phyloP scores from a whole-genome alignment of 2,113 vertebrate genomes.

The Coracopsis vasa region DNA sequence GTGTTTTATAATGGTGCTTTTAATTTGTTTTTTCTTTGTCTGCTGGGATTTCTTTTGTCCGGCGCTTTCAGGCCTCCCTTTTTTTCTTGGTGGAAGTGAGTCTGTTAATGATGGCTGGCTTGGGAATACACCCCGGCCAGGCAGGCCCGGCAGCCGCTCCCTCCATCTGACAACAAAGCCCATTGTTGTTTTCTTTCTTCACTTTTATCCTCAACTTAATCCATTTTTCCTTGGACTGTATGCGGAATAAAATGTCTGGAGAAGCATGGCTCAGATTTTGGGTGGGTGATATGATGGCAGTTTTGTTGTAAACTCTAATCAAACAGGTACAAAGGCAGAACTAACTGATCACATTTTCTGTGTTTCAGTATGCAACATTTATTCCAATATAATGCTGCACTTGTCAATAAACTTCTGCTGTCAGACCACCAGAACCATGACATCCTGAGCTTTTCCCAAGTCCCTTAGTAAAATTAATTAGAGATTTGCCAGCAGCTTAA shows the following conservation, averaged over 20 bases:
- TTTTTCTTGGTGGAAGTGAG: conserved; percentile 82
- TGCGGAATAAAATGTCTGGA: conserved; percentile 66
- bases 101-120: conserved; percentile 83
- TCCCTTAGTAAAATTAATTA: not conserved
- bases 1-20: conserved; percentile 96
- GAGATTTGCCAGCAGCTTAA: not conserved
- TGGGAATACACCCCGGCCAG: conserved; percentile 77
- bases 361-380: not conserved
- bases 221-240: conserved; percentile 68
- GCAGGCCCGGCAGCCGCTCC: conserved; percentile 67
- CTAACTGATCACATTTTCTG: rapidly evolving
- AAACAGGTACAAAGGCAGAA: not conserved
- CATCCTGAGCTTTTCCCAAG: not conserved
- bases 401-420: not conserved
- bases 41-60: conserved; percentile 89
- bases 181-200: conserved; percentile 73
- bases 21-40: conserved; percentile 96
- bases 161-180: conserved; percentile 64
- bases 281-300: not conserved
- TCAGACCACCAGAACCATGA: not conserved
- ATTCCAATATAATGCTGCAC: not conserved
- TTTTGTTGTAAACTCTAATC: not conserved
- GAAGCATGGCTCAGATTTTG: conserved; percentile 47
- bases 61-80: conserved; percentile 78
- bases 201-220: conserved; percentile 71